phyloP scores from a whole-genome alignment of 2,888 invertebrate species.

The Clunio marinus region DNA sequence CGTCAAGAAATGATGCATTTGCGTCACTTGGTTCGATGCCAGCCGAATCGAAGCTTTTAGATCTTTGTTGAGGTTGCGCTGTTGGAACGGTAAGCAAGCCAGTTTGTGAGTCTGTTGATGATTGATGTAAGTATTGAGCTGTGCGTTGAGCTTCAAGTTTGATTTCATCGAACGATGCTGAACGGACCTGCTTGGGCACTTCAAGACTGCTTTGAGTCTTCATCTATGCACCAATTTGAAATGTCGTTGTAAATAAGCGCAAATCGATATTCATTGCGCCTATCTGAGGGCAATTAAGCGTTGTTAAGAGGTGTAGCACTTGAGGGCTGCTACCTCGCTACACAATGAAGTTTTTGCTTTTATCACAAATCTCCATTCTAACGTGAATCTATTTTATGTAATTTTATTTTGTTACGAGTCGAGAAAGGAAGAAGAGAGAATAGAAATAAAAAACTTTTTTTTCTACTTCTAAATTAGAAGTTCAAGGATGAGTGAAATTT shows the following conservation, averaged over 20 bases:
- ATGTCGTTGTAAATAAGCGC: background rate
- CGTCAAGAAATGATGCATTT: conserved; percentile 58
- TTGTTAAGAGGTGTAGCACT: background rate
- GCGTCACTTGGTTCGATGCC: conserved; percentile 58
- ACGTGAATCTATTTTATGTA: no score
- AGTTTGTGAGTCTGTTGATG: conserved; percentile 49
- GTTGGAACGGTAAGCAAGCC: conserved; percentile 64
- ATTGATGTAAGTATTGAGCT: conserved; percentile 42
- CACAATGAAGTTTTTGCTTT: background rate
- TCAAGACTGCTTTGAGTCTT: conserved; percentile 87
- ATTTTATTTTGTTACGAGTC: no score
- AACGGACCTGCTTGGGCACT: conserved; percentile 84
- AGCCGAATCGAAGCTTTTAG: conserved; percentile 76
- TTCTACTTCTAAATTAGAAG: no score
- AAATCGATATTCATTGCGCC: conserved; percentile 33
- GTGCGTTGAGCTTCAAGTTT: conserved; percentile 69
- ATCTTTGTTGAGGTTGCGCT: conserved; percentile 58
- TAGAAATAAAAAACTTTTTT: background rate
- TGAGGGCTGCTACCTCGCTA: no score
- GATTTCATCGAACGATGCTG: conserved; percentile 87
- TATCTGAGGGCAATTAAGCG: background rate
- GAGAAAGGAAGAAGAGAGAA: no score
- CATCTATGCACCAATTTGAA: conserved; percentile 84
- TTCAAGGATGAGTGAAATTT: no score
- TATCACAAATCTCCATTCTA: conserved; percentile 9